These are phyloP conservation scores for Lepus oiostolus DNA, from an alignment of 2,797 vertebrate genomes.

Conservation along the genomic window DNA sequence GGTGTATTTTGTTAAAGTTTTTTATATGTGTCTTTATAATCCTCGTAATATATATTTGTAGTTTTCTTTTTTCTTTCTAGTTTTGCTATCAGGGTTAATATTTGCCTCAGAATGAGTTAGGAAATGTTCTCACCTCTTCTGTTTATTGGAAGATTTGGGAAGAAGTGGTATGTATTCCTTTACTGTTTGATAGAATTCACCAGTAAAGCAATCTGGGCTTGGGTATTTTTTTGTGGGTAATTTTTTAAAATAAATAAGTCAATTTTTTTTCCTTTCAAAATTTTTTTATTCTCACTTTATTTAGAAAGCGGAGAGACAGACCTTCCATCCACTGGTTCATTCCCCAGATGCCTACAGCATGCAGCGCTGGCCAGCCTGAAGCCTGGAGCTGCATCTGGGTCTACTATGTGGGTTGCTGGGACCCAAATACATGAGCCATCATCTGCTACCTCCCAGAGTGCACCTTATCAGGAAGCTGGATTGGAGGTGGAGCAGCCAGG, in stretches of 20 bases:
- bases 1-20: background rate
- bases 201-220: background rate
- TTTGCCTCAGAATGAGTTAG: background rate
- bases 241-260: background rate
- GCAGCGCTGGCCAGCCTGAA: too few species aligned
- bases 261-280: background rate
- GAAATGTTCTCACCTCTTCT: background rate
- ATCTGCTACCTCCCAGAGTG: too few species aligned
- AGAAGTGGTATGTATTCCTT: conserved; percentile 32
- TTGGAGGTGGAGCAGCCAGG: too few species aligned
- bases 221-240: background rate
- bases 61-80: conserved; percentile 13
- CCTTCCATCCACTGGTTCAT: too few species aligned
- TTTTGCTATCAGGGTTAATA: conserved; percentile 14
- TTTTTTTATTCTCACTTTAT: too few species aligned
- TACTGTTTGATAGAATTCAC: background rate
- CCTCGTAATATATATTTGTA: background rate
- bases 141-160: conserved; percentile 5
- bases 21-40: background rate
- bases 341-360: too few species aligned
- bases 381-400: too few species aligned
- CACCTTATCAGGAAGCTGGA: too few species aligned
- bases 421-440: too few species aligned
- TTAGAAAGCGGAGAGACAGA: too few species aligned
- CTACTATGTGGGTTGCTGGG: too few species aligned